Base-by-base conservation (phyloP, 2,888 invertebrate species). In the Leistus spinibarbis region DNA sequence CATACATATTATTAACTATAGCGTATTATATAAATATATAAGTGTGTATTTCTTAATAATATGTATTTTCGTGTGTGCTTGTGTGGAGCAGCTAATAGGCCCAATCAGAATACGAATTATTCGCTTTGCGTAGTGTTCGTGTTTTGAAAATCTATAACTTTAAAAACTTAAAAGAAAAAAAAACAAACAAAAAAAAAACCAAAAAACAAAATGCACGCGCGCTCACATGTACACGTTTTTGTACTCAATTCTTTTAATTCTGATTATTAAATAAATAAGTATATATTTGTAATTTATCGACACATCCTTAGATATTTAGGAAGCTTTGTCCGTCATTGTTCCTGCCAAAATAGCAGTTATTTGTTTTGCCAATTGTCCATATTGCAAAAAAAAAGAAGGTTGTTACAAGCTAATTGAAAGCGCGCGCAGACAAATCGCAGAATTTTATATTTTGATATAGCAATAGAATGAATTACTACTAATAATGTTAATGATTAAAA, bases 311-410 rank as follows among this genome's bases (percentile, higher is more conserved):
- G 74, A 40, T 20, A 64, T 54, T 57, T 75, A 75, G 75, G 63
- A 69, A 82, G 85, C 85, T 86, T 86, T 86, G 85, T 86, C 85
- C 86, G 85, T 85, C 83, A 83, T 81, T 82, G 86, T 85, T 86
- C 85, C 86, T 86, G 85, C 86, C 86, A 86, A 69, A 67, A 68
- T 77, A 76, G 73, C 77, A 60, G 69, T 74, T 66, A 27, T 73
- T 16, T 62, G 56, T 68, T 62, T 69, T 54, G 57, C 56, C 62
- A 66, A 76, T 40, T 56, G 64, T 64, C 64, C 64, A 71, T 40
- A 20, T 56, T 82, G 63, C 80, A 78, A 79, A 40, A 40, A 40
- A 40, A 40, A 3, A 40, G 13, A 40, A 40, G 40, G 40, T 40
- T 40, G 40, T 40, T 40, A 24, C 24, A 40, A 40, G 40, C 40